A percentile compares a stretch with the other conserved stretches of the same genome.
These are phyloP conservation scores for Parochlus steinenii DNA, from an alignment of 2,888 invertebrate genomes.

Conservation along the genomic window DNA sequence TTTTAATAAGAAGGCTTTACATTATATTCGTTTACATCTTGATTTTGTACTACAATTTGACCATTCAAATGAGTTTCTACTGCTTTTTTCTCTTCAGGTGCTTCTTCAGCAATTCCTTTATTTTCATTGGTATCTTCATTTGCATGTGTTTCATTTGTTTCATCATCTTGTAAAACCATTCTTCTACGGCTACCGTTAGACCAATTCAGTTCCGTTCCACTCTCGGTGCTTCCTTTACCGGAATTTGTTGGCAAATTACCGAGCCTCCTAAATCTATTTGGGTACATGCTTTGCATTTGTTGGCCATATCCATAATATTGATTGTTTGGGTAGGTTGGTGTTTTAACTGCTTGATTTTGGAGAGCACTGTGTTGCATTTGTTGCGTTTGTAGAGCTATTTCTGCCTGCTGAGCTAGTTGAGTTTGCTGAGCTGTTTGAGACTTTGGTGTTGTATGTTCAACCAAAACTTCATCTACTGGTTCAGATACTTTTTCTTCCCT, in stretches of 20 bases:
- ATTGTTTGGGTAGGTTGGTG: background rate
- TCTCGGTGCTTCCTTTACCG: background rate
- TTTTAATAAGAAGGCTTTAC: too few species aligned
- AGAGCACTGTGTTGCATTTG: background rate
- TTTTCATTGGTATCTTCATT: too few species aligned
- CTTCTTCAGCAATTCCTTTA: background rate
- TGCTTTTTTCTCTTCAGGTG: background rate
- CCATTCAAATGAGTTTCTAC: conserved; percentile 7
- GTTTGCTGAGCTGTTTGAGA: background rate
- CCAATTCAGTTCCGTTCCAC: background rate
- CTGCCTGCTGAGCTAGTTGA: background rate
- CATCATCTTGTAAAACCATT: too few species aligned
- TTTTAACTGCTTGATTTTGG: background rate
- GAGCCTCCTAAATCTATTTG: too few species aligned
- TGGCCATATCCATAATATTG: background rate
- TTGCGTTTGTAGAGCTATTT: too few species aligned
- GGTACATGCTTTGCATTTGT: too few species aligned
- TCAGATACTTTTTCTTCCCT: background rate
- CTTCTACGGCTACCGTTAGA: too few species aligned
- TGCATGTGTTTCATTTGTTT: too few species aligned
- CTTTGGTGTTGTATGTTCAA: background rate
- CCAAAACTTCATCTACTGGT: background rate
- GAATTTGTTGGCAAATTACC: too few species aligned
- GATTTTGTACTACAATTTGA: conserved; percentile 6
- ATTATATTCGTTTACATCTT: conserved; percentile 2